These are phyloP conservation scores for Syngnathus acus DNA, from an alignment of 2,797 vertebrate species.

Conservation along the genomic window DNA sequence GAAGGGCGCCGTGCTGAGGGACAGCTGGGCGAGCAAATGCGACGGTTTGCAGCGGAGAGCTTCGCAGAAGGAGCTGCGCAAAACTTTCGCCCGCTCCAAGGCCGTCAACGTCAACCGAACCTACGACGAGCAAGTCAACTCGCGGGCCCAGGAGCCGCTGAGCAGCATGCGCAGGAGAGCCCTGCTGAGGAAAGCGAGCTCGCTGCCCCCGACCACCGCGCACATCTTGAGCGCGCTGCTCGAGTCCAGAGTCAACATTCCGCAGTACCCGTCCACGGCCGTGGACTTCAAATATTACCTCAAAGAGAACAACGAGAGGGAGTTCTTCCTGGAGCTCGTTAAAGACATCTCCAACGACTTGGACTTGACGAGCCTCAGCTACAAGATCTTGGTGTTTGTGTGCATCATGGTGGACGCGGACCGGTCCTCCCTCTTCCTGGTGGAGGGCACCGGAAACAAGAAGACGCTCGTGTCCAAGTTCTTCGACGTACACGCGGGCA, in stretches of 20 bases:
- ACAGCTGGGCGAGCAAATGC: constrained; percentile 71
- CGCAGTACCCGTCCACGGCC: constrained; percentile 91
- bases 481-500: constrained; percentile 95
- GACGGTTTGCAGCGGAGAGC: constrained; percentile 79
- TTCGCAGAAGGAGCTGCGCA: constrained; percentile 92
- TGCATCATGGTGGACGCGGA: constrained; percentile 98
- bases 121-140: constrained; percentile 92
- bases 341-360: constrained; percentile 98
- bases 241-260: constrained; percentile 94
- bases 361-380: constrained; percentile 92
- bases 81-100: constrained; percentile 95
- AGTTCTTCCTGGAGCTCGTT: constrained; percentile 97
- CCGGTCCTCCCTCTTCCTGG: constrained; percentile 90
- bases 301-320: constrained; percentile 88
- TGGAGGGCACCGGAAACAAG: constrained; percentile 87
- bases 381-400: constrained; percentile 95
- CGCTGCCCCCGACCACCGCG: constrained; percentile 89
- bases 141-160: constrained; percentile 87
- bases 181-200: constrained; percentile 92
- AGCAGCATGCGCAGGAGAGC: constrained; percentile 90
- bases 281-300: constrained; percentile 96
- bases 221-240: constrained; percentile 94
- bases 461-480: constrained; percentile 95
- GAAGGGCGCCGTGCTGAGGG: constrained; percentile 59
- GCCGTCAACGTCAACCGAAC: constrained; percentile 92